These are phyloP conservation scores for Agonopterix heracliana DNA, from an alignment of 2,888 invertebrate genomes.

Conservation along the genomic window DNA sequence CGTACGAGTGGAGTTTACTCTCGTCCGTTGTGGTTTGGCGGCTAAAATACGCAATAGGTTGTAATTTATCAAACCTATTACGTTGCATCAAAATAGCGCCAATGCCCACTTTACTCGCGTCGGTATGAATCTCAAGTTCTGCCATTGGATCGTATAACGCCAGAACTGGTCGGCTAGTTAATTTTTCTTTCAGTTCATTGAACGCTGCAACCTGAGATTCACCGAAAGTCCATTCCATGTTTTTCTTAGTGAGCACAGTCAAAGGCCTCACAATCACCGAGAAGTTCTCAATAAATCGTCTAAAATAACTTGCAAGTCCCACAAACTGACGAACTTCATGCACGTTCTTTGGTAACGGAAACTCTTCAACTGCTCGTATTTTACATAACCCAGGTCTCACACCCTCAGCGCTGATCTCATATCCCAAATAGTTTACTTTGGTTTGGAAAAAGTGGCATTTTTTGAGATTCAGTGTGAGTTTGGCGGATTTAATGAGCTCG, in stretches of 20 bases:
- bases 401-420: constrained; percentile 12
- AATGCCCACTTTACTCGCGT: constrained; percentile 23
- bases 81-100: constrained; percentile 26
- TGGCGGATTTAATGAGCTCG: constrained; percentile 5
- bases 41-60: constrained; percentile 15
- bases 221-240: background rate
- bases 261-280: background rate
- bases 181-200: constrained; percentile 1
- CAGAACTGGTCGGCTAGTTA: constrained; percentile 17
- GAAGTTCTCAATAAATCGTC: constrained; percentile 2
- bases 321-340: background rate
- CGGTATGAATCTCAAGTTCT: constrained; percentile 29
- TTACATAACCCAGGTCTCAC: background rate
- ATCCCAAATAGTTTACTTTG: constrained; percentile 14
- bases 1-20: constrained; percentile 7
- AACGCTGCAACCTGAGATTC: background rate
- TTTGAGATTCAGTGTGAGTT: constrained; percentile 13
- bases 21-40: constrained; percentile 3
- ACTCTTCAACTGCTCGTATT: background rate
- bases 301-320: constrained; percentile 1
- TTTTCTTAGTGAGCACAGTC: constrained; percentile 2
- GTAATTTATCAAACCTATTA: background rate
- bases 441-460: constrained; percentile 11
- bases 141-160: constrained; percentile 18
- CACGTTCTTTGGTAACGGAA: background rate